phyloP scores from a whole-genome alignment of 2,113 vertebrate genomes.

The Anarhynchus alexandrinus region DNA sequence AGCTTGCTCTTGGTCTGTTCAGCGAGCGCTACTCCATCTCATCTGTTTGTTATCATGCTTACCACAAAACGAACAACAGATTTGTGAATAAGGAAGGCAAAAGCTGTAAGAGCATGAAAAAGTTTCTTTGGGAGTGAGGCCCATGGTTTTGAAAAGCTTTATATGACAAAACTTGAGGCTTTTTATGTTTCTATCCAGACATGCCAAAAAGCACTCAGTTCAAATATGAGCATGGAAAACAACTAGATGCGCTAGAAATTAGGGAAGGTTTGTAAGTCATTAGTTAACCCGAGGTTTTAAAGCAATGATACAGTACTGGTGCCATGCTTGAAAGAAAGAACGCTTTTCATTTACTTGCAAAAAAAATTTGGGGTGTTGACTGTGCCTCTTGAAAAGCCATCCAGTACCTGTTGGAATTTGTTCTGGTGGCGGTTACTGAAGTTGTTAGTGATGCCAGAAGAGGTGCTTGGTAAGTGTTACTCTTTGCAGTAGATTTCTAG shows the following conservation, averaged over 20 bases:
- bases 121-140: neutral
- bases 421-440: neutral
- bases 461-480: neutral
- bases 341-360: neutral
- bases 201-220: neutral
- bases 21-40: neutral
- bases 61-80: neutral
- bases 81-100: neutral
- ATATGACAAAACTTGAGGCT: neutral
- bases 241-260: neutral
- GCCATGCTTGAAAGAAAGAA: neutral
- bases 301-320: neutral
- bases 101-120: neutral
- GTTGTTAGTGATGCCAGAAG: neutral
- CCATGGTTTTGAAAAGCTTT: slow-evolving; percentile 11
- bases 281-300: neutral
- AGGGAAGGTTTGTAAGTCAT: neutral
- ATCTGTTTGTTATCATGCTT: neutral
- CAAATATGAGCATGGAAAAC: neutral
- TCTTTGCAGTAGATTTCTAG: neutral
- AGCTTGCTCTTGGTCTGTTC: neutral
- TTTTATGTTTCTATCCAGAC: slow-evolving; percentile 21
- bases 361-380: neutral
- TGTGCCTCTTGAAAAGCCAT: slow-evolving; percentile 3
- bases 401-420: neutral